phyloP scores from a whole-genome alignment of 2,113 vertebrate genomes.

The Orycteropus afer region DNA sequence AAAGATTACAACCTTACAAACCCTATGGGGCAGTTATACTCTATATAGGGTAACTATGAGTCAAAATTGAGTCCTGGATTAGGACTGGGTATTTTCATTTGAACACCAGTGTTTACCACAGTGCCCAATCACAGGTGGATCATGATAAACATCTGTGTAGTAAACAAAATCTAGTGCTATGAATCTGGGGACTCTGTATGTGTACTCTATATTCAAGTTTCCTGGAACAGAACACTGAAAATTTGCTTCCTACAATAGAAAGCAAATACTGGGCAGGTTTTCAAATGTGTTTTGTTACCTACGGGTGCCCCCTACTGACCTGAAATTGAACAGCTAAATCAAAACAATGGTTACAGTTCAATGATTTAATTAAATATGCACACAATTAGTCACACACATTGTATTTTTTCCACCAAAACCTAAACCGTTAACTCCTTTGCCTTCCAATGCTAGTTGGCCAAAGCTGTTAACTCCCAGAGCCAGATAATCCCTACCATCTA shows the following conservation, averaged over 20 bases:
- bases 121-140: background rate
- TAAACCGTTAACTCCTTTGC: background rate
- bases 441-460: background rate
- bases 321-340: constrained; percentile 44
- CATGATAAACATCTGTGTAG: constrained; percentile 22
- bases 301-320: constrained; percentile 66
- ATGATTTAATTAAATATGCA: background rate
- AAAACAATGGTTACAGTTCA: constrained; percentile 26
- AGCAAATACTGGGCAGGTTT: constrained; percentile 41
- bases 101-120: background rate
- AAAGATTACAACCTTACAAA: background rate
- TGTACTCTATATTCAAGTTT: constrained; percentile 33
- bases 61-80: background rate
- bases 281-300: constrained; percentile 59
- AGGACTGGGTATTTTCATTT: constrained; percentile 25
- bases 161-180: constrained; percentile 25
- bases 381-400: background rate
- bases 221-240: constrained; percentile 16
- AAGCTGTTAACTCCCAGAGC: constrained; percentile 17
- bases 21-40: background rate
- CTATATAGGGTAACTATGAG: background rate
- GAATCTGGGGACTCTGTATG: constrained; percentile 10
- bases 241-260: constrained; percentile 40
- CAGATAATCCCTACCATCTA: background rate
- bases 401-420: constrained; percentile 11